Conservation (phyloP, 1,140 invertebrate genomes). For the Drosophila dunni region DNA sequence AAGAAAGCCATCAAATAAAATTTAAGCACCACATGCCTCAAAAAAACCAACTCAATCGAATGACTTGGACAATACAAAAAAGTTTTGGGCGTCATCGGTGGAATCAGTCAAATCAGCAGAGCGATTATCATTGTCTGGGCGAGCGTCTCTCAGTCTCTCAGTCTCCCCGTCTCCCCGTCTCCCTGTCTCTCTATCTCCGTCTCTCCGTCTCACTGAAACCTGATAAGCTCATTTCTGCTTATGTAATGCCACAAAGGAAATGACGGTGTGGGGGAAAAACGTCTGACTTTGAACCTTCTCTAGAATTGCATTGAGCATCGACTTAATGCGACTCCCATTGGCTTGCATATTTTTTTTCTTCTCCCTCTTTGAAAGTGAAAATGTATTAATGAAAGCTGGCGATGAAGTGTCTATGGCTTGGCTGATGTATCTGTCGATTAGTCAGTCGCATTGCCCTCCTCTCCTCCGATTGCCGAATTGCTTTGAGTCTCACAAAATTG, state of each 20-base stretch:
- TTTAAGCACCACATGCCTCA: conserved; percentile 50
- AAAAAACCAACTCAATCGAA: conserved; percentile 58
- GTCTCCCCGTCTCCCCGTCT: background rate
- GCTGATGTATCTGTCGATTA: conserved; percentile 63
- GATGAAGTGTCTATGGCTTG: conserved; percentile 52
- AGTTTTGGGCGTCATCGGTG: conserved; percentile 37
- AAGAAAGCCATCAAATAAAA: conserved; percentile 75
- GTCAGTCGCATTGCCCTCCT: conserved; percentile 26
- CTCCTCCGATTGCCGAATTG: conserved; percentile 31
- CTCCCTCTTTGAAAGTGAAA: conserved; percentile 64
- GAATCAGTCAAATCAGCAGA: conserved; percentile 64
- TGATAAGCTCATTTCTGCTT: conserved; percentile 61
- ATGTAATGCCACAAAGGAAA: conserved; percentile 53
- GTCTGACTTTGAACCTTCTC: conserved; percentile 21
- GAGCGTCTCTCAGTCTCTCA: conserved; percentile 8
- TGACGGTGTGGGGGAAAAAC: background rate
- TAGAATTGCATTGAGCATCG: conserved; percentile 60
- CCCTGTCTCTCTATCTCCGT: background rate
- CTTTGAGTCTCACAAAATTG: conserved; percentile 42
- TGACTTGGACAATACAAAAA: conserved; percentile 47
- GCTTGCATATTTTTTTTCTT: conserved; percentile 44
- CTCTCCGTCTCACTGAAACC: conserved; percentile 23
- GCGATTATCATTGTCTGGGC: conserved; percentile 56
- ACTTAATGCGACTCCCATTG: conserved; percentile 56
- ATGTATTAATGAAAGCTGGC: conserved; percentile 66